Percentiles rank a stretch among this genome's conserved stretches.
phyloP scores from a whole-genome alignment of 2,113 vertebrate species.

The Ptychochromis oligacanthus region DNA sequence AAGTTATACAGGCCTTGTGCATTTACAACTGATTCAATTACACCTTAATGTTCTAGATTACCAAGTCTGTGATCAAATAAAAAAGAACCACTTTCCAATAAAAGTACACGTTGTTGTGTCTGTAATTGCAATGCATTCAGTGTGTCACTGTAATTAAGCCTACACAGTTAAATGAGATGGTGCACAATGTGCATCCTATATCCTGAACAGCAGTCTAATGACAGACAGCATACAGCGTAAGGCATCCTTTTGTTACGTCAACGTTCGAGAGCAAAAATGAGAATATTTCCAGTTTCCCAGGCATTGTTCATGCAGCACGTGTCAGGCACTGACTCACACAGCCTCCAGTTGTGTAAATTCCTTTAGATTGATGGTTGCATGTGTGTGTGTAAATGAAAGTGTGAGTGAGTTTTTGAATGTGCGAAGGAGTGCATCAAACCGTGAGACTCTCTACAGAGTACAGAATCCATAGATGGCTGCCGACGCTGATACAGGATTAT shows the following conservation, averaged over 20 bases:
- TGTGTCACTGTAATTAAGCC: conserved; percentile 36
- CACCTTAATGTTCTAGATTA: conserved; percentile 41
- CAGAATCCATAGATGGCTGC: conserved; percentile 47
- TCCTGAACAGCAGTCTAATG: not conserved
- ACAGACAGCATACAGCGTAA: not conserved
- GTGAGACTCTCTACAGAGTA: conserved; percentile 1
- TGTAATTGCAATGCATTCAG: conserved; percentile 28
- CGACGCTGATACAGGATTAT: conserved; percentile 63
- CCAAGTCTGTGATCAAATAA: conserved; percentile 51
- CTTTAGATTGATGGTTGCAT: not conserved
- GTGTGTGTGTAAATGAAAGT: conserved; percentile 16
- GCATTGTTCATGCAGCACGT: conserved; percentile 25
- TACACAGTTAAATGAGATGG: conserved; percentile 12
- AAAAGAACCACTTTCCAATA: conserved; percentile 36
- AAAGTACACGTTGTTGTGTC: conserved; percentile 1
- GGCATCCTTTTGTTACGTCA: not conserved
- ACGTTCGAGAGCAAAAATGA: conserved; percentile 6
- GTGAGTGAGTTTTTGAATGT: not conserved
- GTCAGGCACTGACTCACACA: not conserved
- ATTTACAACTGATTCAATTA: conserved; percentile 55
- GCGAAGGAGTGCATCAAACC: conserved; percentile 23
- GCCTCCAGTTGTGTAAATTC: conserved; percentile 33
- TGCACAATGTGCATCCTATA: conserved; percentile 21
- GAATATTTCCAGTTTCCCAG: conserved; percentile 31
- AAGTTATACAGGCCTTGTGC: conserved; percentile 51